A percentile compares a stretch with the other conserved stretches of the same genome.
These are phyloP conservation scores for Melopsittacus undulatus DNA, from an alignment of 2,797 vertebrate species.

Conservation along the genomic window DNA sequence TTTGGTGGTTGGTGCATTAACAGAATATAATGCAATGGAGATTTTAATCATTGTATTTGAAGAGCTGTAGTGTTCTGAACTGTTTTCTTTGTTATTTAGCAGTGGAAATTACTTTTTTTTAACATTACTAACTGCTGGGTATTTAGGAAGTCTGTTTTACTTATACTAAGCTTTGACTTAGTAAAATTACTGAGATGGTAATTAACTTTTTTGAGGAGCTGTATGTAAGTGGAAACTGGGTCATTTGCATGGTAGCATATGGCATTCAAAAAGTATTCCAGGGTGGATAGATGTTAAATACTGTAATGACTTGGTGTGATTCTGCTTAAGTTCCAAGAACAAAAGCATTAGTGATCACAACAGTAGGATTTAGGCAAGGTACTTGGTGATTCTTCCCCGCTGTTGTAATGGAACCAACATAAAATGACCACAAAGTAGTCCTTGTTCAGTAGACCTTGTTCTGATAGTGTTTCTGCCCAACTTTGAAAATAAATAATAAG, in stretches of 20 bases:
- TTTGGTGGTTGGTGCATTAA: not conserved
- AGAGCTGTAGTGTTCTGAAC: not conserved
- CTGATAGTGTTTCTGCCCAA: not conserved
- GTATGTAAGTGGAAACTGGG: not conserved
- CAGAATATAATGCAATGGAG: not conserved
- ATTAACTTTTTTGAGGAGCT: not conserved
- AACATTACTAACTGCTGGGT: not conserved
- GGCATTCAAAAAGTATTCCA: not conserved
- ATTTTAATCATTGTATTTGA: not conserved
- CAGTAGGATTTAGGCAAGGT: not conserved
- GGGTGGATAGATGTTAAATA: not conserved
- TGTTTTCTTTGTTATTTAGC: not conserved
- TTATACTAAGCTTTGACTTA: not conserved
- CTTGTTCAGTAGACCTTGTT: not conserved
- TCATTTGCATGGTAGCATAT: not conserved
- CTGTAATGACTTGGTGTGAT: not conserved
- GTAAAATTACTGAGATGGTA: not conserved
- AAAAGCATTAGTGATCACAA: accelerated
- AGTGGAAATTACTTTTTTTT: not conserved
- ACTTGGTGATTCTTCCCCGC: not conserved
- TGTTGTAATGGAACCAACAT: not conserved
- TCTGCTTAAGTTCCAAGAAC: not conserved
- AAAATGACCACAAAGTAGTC: not conserved
- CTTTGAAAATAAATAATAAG: not conserved
- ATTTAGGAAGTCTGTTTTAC: not conserved